These are phyloP conservation scores for Ophion costatus DNA, from an alignment of 2,888 invertebrate genomes.

Conservation along the genomic window DNA sequence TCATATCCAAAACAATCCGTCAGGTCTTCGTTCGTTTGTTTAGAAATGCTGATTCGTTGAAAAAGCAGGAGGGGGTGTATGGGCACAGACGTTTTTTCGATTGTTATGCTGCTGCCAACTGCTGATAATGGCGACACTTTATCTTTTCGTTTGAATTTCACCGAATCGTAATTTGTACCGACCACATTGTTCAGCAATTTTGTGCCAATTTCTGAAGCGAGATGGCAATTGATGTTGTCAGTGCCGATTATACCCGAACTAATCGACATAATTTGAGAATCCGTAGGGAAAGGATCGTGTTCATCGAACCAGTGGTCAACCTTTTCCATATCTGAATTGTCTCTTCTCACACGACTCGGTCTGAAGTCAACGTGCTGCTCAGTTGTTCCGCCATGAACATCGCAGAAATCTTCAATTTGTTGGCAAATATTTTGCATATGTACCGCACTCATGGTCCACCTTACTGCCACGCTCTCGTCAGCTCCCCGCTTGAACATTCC, in stretches of 20 bases:
- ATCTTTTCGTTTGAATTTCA: conserved; percentile 62
- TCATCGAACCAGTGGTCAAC: conserved; percentile 50
- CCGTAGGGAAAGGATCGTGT: conserved; percentile 58
- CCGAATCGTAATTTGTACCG: conserved; percentile 46
- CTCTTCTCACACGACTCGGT: conserved; percentile 45
- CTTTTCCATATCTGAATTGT: conserved; percentile 57
- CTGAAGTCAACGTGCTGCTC: conserved; percentile 58
- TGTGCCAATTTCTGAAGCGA: conserved; percentile 37
- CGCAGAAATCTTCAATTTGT: conserved; percentile 45
- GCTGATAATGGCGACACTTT: conserved; percentile 52
- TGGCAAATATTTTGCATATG: conserved; percentile 52
- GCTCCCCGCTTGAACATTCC: conserved; percentile 33
- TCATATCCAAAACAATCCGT: conserved; percentile 63
- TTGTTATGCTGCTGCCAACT: conserved; percentile 38
- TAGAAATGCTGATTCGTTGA: conserved; percentile 63
- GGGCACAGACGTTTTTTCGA: conserved; percentile 6
- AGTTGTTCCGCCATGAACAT: conserved; percentile 33
- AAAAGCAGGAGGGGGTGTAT: conserved; percentile 58
- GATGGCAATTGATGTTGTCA: conserved; percentile 46
- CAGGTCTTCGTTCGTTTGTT: conserved; percentile 65
- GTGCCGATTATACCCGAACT: conserved; percentile 37
- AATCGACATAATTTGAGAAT: conserved; percentile 49
- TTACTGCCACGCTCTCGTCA: conserved; percentile 11
- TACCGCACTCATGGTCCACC: conserved; percentile 35
- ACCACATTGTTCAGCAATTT: conserved; percentile 30